Percentiles rank a stretch among this genome's conserved stretches.
Conservation (phyloP, 2,797 vertebrate species). For the Margarornis squamiger region DNA sequence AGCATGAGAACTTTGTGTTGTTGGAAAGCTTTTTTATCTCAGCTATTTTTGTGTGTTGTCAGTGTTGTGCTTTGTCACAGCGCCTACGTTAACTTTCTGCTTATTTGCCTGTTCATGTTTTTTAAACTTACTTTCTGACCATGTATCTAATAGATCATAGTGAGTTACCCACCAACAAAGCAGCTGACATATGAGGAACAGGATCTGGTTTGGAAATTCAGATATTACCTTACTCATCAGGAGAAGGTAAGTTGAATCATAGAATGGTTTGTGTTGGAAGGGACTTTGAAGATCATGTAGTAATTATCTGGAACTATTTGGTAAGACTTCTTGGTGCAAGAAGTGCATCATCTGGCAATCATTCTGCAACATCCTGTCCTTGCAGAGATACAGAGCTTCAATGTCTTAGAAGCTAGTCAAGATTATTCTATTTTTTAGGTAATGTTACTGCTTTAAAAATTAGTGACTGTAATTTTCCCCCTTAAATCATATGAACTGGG, state of each 20-base stretch:
- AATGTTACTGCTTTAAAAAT: background rate
- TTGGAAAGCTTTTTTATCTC: background rate
- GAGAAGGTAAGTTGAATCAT: conserved; percentile 85
- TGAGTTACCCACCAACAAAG: conserved; percentile 97
- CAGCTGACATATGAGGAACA: conserved; percentile 95
- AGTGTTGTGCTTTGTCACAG: background rate
- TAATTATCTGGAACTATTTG: background rate
- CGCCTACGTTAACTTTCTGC: background rate
- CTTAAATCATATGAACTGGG: background rate
- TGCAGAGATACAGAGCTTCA: background rate
- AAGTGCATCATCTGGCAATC: background rate
- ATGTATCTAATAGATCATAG: conserved; percentile 85
- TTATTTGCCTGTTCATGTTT: background rate
- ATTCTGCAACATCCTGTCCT: background rate
- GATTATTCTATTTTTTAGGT: background rate
- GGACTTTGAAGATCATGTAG: background rate
- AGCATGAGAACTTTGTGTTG: background rate
- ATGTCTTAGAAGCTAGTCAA: background rate
- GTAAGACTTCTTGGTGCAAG: background rate
- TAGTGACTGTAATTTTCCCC: background rate
- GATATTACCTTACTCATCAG: conserved; percentile 97
- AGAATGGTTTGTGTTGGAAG: background rate
- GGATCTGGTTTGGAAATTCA: conserved; percentile 99
- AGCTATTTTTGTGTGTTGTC: background rate
- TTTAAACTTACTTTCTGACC: conserved; percentile 3